Percentiles rank a stretch among this genome's conserved stretches.
These are phyloP conservation scores for Coregonus ussuriensis DNA, from an alignment of 2,797 vertebrate genomes.

Conservation along the genomic window DNA sequence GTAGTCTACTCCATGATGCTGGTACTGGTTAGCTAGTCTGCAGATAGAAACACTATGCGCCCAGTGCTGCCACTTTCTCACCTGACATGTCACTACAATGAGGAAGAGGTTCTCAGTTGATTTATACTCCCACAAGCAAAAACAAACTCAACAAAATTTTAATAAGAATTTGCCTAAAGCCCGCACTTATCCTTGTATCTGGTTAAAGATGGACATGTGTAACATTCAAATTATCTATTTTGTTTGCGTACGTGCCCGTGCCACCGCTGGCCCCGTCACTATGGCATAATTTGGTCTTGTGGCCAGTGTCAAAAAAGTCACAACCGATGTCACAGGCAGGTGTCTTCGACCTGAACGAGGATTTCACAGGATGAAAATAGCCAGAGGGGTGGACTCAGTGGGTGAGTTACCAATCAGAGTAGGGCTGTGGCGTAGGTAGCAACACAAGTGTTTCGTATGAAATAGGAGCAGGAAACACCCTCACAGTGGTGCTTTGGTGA, in stretches of 20 bases:
- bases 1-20: not conserved
- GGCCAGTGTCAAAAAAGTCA: not conserved
- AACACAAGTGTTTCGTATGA: not conserved
- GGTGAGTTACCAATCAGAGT: not conserved
- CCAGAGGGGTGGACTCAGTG: not conserved
- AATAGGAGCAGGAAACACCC: not conserved
- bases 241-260: not conserved
- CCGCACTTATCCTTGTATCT: not conserved
- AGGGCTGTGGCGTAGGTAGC: not conserved
- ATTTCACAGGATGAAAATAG: not conserved
- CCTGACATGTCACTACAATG: not conserved
- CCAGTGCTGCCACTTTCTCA: not conserved
- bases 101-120: conserved; percentile 4
- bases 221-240: not conserved
- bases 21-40: not conserved
- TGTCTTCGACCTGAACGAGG: not conserved
- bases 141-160: not conserved
- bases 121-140: not conserved
- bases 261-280: too few relatives aligned
- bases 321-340: not conserved
- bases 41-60: not conserved
- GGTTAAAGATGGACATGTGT: not conserved
- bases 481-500: not conserved
- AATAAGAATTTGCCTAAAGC: not conserved
- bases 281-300: too few relatives aligned